Evolutionary conservation across 2,797 vertebrate species (phyloP), one percentile per base, ranked within the genome.

Genomic region (Caiman crocodilus): DNA sequence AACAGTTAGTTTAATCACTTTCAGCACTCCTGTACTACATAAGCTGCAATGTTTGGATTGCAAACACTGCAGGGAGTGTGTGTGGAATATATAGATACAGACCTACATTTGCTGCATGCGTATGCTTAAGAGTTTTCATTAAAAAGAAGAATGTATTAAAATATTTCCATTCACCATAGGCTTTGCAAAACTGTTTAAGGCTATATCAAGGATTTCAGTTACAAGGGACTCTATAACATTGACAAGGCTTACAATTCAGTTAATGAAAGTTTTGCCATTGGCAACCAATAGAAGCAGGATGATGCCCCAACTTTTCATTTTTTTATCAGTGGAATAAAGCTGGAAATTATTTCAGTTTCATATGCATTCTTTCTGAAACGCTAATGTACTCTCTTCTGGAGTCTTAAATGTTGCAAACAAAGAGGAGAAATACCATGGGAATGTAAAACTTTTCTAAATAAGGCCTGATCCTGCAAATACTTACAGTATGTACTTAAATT

Each of bases 41-140:
- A 30, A 20, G 75, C 50, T 42, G 6, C 3, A 35, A 1, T 17
- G 20, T 0, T 2, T 21, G 28, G 55, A 21, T 63, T 14, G 56
- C 32, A 2, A 7, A 35, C 23, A 6, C 21, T 7, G 28, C 4
- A 3, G 35, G 73, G 11, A 4, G 2, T 0, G 23, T 2, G 30
- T 1, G 30, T 20, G 15, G 42, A 73, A 0, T 0, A 1, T 2
- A 2, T 5, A n/a, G 23, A 55, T 4, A 0, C 4, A 1, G 25
- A 35, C 6, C 7, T 18, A 63, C 60, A 35, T 21, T 9, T 20
- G 21, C 58, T 1, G 0, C 1, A 1, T 14, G 8, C 12, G 21
- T 0, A 0, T 0, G 4, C 16, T 18, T 16, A 3, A 17, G 2
- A 14, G 9, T 0, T 30, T 42, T 23, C 20, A 1, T 1, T 17